A percentile compares a stretch with the other conserved stretches of the same genome.
These are phyloP conservation scores for Chymomyza procnemis DNA, from an alignment of 2,888 invertebrate species.

Conservation along the genomic window DNA sequence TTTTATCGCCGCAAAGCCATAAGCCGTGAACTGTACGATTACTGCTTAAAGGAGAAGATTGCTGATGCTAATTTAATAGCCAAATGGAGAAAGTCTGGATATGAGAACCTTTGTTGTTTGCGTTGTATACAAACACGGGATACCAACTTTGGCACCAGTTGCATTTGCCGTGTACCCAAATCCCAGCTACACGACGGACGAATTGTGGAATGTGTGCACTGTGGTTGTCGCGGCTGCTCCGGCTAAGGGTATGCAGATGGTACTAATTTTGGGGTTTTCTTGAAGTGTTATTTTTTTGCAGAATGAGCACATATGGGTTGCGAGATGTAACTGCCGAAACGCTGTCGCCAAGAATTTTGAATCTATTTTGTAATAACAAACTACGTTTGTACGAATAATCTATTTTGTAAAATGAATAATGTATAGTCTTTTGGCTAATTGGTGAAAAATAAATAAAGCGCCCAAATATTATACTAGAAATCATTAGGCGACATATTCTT, in stretches of 20 bases:
- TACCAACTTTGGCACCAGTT: slow-evolving; percentile 99
- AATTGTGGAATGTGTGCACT: slow-evolving; percentile 97
- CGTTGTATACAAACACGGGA: slow-evolving; percentile 98
- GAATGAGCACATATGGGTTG: too few relatives aligned
- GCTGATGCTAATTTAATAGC: slow-evolving; percentile 98
- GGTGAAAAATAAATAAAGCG: background rate
- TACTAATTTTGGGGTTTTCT: background rate
- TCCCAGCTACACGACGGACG: slow-evolving; percentile 97
- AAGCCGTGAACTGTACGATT: slow-evolving; percentile 95
- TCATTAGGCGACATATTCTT: too few relatives aligned
- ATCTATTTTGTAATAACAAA: background rate
- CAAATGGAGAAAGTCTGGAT: slow-evolving; percentile 99
- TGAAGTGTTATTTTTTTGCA: too few relatives aligned
- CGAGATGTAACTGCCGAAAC: background rate
- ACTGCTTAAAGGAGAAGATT: slow-evolving; percentile 96
- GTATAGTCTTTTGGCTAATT: background rate
- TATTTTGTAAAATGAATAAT: background rate
- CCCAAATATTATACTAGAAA: background rate
- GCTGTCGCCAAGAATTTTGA: background rate
- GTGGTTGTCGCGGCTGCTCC: slow-evolving; percentile 98
- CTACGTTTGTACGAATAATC: background rate
- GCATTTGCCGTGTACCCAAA: slow-evolving; percentile 98
- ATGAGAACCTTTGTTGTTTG: slow-evolving; percentile 98
- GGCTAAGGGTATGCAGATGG: slow-evolving; percentile 80
- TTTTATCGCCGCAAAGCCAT: slow-evolving; percentile 98